Evolutionary conservation across 2,113 vertebrate species (phyloP), one percentile per base, ranked within the genome.

Genomic region (Amphiprion ocellaris): DNA sequence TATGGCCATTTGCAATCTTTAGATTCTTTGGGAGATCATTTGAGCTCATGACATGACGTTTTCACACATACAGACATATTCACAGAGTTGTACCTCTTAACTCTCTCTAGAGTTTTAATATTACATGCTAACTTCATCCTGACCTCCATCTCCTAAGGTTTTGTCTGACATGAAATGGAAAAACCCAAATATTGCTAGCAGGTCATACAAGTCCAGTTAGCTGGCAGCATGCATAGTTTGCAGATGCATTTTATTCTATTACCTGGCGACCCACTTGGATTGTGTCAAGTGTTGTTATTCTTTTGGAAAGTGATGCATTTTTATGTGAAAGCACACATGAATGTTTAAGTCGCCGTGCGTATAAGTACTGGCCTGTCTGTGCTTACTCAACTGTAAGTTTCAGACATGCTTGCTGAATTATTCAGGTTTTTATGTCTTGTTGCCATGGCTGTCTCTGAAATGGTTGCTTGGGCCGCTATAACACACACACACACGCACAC

Each of bases 381-480:
- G 89, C 73, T 90, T 87, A 90, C 71, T 92, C 83, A 70, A 89
- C 88, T 89, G 90, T 87, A 93, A 92, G 74, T 90, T 90, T 92
- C 92, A 95, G 92, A 94, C 91, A 84, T 56, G 41, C 56, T 39
- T 77, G 4, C 69, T 94, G 85, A 94, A 94, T 94, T 82, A 94
- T 94, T 93, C 78, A 92, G 66, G 19, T 84, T 87, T 86, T 89
- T 16, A 76, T 70, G 59, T 89, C 87, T 84, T 82, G 87, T 90
- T 88, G 74, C 82, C 61, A 82, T 78, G 82, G 80, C n/a, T 69
- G 77, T 85, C 73, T 64, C 19, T 62, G 8, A 77, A 79, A 56
- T 23, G 79, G 52, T 54, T 78, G 60, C 55, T 60, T 53, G 44
- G 49, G 53, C 58, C 33, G 0, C 21, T 37, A 50, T 23, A 33